Conservation (phyloP, 2,797 vertebrate species). For the Siniperca obscura region DNA sequence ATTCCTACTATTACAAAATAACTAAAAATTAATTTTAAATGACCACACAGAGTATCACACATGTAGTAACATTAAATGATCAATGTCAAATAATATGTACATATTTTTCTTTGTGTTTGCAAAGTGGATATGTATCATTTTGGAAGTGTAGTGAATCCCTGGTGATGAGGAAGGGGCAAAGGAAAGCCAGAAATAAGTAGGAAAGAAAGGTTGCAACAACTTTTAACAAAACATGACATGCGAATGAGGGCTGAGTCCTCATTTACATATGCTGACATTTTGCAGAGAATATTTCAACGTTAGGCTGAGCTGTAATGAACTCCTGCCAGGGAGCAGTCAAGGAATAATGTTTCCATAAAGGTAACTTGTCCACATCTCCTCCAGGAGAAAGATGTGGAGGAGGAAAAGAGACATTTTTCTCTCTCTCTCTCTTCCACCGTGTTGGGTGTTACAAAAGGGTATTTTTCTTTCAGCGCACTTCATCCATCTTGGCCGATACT, state of each 20-base stretch:
- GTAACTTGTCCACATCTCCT: constrained; percentile 97
- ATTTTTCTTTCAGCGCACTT: constrained; percentile 83
- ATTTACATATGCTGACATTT: constrained; percentile 99
- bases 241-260: constrained; percentile 88
- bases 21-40: background rate
- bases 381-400: constrained; percentile 92
- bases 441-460: constrained; percentile 81
- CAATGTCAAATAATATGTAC: background rate
- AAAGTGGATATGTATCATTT: constrained; percentile 26
- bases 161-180: constrained; percentile 44
- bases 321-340: constrained; percentile 97
- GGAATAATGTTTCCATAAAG: constrained; percentile 99
- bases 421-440: constrained; percentile 60
- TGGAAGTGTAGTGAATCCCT: constrained; percentile 24
- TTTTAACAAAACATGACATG: constrained; percentile 93
- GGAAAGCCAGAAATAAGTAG: constrained; percentile 66
- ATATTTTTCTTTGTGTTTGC: background rate
- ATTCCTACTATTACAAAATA: background rate
- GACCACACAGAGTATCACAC: too few relatives aligned
- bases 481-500: constrained; percentile 92
- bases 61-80: background rate
- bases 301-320: constrained; percentile 97
- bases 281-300: constrained; percentile 97
- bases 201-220: constrained; percentile 87
- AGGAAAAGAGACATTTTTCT: constrained; percentile 84